These are phyloP conservation scores for Psittacula echo DNA, from an alignment of 2,797 vertebrate species.

Conservation along the genomic window DNA sequence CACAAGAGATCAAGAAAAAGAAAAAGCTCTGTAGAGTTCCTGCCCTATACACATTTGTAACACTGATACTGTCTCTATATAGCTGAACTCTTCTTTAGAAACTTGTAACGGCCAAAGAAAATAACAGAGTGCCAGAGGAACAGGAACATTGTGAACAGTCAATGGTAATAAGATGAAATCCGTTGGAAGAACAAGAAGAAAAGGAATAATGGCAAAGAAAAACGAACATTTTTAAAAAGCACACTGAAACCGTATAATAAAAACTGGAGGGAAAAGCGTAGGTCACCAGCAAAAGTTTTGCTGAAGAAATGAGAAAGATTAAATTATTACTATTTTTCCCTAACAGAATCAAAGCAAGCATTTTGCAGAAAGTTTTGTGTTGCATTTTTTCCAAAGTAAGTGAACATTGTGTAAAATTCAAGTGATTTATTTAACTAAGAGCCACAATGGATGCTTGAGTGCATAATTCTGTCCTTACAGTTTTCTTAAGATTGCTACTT, in stretches of 20 bases:
- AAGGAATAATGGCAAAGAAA: constrained; percentile 1
- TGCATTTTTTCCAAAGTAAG: neutral
- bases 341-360: neutral
- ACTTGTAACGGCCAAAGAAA: neutral
- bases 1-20: constrained; percentile 6
- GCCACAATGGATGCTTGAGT: neutral
- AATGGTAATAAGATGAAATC: constrained; percentile 29
- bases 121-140: neutral
- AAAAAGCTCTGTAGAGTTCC: neutral
- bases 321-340: neutral
- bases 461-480: neutral
- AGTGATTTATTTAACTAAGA: constrained; percentile 12
- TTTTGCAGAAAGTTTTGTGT: neutral
- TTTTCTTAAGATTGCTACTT: neutral
- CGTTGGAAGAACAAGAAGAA: neutral
- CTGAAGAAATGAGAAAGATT: neutral
- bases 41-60: neutral
- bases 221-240: neutral
- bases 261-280: neutral
- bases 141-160: neutral
- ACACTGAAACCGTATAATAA: neutral
- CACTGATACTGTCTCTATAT: neutral
- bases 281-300: constrained; percentile 40
- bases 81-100: constrained; percentile 12
- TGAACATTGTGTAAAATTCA: neutral